phyloP scores from a whole-genome alignment of 2,888 invertebrate genomes.

The Empis livida region DNA sequence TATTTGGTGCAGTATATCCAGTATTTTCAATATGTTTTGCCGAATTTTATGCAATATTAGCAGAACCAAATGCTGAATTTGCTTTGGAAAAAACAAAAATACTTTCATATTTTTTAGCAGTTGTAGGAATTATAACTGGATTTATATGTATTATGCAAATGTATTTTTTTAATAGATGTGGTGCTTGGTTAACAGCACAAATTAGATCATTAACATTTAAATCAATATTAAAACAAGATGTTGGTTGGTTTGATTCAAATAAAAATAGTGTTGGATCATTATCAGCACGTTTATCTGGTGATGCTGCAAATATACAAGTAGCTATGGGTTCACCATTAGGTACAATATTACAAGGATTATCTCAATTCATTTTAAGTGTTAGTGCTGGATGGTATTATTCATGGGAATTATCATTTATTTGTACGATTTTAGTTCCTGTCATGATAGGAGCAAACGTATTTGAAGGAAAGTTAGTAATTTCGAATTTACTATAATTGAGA shows the following conservation, averaged over 20 bases:
- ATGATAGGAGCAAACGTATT: conserved; percentile 53
- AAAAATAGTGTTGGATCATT: conserved; percentile 55
- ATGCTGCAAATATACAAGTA: conserved; percentile 63
- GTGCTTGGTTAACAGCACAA: conserved; percentile 60
- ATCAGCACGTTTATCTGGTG: conserved; percentile 55
- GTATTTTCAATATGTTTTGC: conserved; percentile 65
- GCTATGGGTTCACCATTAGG: conserved; percentile 59
- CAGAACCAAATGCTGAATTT: conserved; percentile 41
- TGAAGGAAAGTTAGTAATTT: conserved; percentile 46
- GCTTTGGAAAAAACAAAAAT: conserved; percentile 44
- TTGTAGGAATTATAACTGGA: conserved; percentile 51
- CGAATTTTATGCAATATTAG: conserved; percentile 60
- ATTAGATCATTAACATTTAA: conserved; percentile 42
- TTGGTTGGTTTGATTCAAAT: conserved; percentile 61
- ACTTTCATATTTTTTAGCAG: conserved; percentile 50
- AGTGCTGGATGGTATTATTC: conserved; percentile 49
- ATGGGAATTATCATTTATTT: conserved; percentile 58
- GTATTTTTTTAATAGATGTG: conserved; percentile 63
- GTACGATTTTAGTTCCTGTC: conserved; percentile 51
- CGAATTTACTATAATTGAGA: no score
- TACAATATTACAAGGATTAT: conserved; percentile 51
- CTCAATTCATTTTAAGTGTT: conserved; percentile 51
- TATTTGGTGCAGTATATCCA: conserved; percentile 60
- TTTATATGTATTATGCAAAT: conserved; percentile 56
- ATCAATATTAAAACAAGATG: conserved; percentile 57